Evolutionary conservation across 30 jellyfish, hydroid and myxozoan genomes (phyloP).

Genomic region (Aurelia sp.): DNA sequence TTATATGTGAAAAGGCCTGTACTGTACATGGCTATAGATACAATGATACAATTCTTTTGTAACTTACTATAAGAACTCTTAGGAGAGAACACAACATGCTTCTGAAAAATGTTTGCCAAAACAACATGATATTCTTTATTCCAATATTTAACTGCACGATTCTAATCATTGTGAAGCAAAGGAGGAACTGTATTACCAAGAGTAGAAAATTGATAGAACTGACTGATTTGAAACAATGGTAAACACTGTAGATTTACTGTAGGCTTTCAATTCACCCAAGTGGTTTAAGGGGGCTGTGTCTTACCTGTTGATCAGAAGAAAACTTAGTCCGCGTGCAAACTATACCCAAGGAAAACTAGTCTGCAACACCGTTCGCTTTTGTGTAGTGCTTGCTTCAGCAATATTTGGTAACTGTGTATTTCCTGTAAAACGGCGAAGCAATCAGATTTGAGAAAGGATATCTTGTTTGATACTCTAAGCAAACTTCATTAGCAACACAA

Average conservation of each 20-base stretch:
- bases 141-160: no score
- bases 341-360: no score
- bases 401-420: no score
- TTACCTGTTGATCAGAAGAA: conserved; percentile 11
- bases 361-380: no score
- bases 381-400: no score
- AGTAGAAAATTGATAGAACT: conserved; percentile 19
- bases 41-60: neutral
- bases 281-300: no score
- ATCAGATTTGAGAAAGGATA: no score
- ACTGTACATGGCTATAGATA: neutral
- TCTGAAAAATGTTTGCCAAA: neutral
- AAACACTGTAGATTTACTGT: conserved; percentile 1
- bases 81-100: neutral
- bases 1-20: no score
- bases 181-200: neutral
- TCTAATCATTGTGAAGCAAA: conserved; percentile 6
- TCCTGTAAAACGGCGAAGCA: no score
- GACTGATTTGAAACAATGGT: conserved; percentile 13
- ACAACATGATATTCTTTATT: neutral
- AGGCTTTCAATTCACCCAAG: neutral
- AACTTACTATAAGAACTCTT: neutral
- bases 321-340: no score
- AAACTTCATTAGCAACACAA: no score
- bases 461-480: no score